These are phyloP conservation scores for Hipposideros larvatus DNA, from an alignment of 2,797 vertebrate genomes.

Conservation along the genomic window DNA sequence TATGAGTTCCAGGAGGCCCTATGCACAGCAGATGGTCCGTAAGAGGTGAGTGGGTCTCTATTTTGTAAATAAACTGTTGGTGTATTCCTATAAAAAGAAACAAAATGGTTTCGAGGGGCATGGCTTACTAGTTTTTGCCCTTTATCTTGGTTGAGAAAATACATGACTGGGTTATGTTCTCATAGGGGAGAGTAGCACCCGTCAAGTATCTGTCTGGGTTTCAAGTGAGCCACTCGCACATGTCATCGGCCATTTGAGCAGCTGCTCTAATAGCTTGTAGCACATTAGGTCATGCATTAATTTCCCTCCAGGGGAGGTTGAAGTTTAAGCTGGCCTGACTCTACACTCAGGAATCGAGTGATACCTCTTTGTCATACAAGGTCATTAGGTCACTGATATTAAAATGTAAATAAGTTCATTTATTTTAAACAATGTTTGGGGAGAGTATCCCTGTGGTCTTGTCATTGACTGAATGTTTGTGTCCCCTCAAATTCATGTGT, in stretches of 20 bases:
- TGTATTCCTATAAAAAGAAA: not conserved
- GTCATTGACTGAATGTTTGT: not conserved
- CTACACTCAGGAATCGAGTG: not conserved
- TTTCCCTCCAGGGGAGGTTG: not conserved
- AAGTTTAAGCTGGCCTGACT: not conserved
- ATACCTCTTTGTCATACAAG: not conserved
- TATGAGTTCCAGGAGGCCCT: not conserved
- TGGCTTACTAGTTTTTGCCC: not conserved
- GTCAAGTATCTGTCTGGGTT: too few species aligned
- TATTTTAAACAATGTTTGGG: not conserved
- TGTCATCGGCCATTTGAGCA: not conserved
- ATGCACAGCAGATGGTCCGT: not conserved
- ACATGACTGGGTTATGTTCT: accelerated
- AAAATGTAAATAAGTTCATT: not conserved
- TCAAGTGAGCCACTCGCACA: accelerated
- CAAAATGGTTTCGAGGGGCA: not conserved
- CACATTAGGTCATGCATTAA: accelerated
- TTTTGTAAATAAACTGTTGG: accelerated
- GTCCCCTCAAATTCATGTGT: not conserved
- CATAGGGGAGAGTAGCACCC: accelerated
- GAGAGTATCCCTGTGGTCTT: not conserved
- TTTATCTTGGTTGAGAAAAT: not conserved
- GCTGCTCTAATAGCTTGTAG: not conserved
- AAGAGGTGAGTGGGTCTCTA: not conserved
- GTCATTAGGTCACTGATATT: not conserved